Evolutionary conservation across 2,888 invertebrate species (phyloP).

Genomic region (Lochmaea crataegi): DNA sequence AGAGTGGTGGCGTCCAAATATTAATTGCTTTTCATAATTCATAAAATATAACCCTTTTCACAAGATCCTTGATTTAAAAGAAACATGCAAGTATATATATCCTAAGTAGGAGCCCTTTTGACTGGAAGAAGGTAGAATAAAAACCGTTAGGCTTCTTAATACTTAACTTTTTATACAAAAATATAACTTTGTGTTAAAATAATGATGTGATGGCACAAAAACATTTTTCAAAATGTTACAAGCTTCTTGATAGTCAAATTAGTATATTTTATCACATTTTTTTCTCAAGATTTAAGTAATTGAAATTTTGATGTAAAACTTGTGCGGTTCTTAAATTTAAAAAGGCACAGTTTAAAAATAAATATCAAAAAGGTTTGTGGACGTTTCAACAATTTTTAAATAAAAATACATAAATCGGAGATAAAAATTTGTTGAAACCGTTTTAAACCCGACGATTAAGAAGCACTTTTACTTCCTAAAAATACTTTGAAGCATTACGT

Average conservation of each 20-base stretch:
- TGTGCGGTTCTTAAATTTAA: slow-evolving; percentile 56
- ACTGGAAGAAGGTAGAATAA: not conserved
- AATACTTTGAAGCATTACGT: slow-evolving; percentile 45
- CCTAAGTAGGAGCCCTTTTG: not conserved
- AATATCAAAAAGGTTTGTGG: slow-evolving; percentile 42
- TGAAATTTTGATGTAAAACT: slow-evolving; percentile 53
- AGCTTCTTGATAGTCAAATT: slow-evolving; percentile 45
- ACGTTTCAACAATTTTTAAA: slow-evolving; percentile 17
- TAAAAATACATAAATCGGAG: too few species aligned
- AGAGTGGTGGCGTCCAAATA: not conserved
- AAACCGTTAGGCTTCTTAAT: slow-evolving; percentile 14
- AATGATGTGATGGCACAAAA: slow-evolving; percentile 57
- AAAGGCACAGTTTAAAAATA: slow-evolving; percentile 58
- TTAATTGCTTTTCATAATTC: not conserved
- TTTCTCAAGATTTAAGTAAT: slow-evolving; percentile 50
- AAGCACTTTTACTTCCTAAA: slow-evolving; percentile 41
- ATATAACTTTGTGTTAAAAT: slow-evolving; percentile 43
- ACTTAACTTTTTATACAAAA: slow-evolving; percentile 52
- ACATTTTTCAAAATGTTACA: slow-evolving; percentile 33
- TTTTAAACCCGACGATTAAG: slow-evolving; percentile 11
- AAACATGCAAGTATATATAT: slow-evolving; percentile 1
- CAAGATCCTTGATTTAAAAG: not conserved
- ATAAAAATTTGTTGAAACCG: slow-evolving; percentile 1
- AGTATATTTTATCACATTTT: slow-evolving; percentile 55
- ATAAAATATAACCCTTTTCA: not conserved